A percentile compares a stretch with the other conserved stretches of the same genome.
Conservation (phyloP, 2,113 vertebrate species). For the Pseudopipra pipra region DNA sequence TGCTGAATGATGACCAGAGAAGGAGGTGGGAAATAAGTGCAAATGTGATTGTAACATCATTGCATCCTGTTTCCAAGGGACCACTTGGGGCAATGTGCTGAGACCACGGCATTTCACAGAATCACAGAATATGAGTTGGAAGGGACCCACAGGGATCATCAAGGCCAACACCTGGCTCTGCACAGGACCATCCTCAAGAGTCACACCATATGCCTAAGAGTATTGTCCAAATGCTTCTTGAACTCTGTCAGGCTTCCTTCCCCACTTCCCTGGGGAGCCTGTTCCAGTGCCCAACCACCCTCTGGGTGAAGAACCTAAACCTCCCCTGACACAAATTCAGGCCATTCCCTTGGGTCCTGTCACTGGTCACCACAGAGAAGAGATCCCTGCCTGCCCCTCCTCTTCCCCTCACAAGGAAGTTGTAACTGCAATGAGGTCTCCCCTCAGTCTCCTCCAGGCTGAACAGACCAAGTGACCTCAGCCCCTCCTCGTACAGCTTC, state of each 20-base stretch:
- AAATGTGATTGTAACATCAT: not conserved
- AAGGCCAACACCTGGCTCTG: not conserved
- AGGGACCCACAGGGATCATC: not conserved
- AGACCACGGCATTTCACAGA: not conserved
- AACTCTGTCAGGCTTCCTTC: not conserved
- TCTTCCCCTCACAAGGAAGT: not conserved
- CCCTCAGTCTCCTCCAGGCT: not conserved
- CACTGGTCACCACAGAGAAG: not conserved
- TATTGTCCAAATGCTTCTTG: not conserved
- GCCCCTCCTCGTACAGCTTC: not conserved
- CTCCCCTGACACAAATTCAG: not conserved
- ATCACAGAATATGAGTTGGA: not conserved
- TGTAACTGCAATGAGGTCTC: not conserved
- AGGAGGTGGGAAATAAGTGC: not conserved
- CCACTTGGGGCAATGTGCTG: fast-evolving
- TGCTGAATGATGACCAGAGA: not conserved
- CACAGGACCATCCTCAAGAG: not conserved
- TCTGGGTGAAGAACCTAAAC: not conserved
- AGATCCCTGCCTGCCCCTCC: not conserved
- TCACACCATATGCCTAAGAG: not conserved
- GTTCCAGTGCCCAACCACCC: not conserved
- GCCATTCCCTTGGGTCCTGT: not conserved
- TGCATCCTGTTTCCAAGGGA: not conserved
- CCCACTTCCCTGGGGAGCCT: not conserved
- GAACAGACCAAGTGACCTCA: not conserved